Base-by-base conservation (phyloP, 2,113 vertebrate species). In the Macrotis lagotis region DNA sequence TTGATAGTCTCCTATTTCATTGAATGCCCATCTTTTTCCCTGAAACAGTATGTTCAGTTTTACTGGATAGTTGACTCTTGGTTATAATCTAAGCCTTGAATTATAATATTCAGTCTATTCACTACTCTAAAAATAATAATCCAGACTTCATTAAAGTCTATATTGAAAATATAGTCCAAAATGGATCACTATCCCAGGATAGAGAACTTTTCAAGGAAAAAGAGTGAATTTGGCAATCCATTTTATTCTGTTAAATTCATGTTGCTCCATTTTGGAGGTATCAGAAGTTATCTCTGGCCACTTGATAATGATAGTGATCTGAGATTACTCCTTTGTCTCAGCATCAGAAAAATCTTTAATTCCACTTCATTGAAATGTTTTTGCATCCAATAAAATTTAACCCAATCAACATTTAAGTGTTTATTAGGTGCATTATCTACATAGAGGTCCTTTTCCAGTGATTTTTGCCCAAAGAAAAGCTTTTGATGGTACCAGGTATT, bases 131-230 rank as follows among this genome's bases (percentile, higher is more conserved):
- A 44, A 83, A 44, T 83, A 44, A 22, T 83, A 22, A 83, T 44
- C n/a, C n/a, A 83, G 8, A 83, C n/a, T 83, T 44, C n/a, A 44
- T 2, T 83, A 44, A 83, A 74, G 55, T 66, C 10, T 3, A 66
- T 66, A 55, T 55, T 8, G 3, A 55, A 55, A 28, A 11, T n/a
- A 44, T 83, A 44, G 19, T 83, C 19, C 66, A 83, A 44, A 19
- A 44, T 83, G n/a, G 66, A 83, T 83, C 66, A 83, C 19, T 83
- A 44, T 2, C 66, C 66, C n/a, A 44, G 19, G 6, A 22, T 2
- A 83, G n/a, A 66, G 55, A 94, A n/a, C 47, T 96, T 97, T 96
- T 90, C 52, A 51, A 2, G 53, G 37, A 28, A 94, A 90, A 96
- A 90, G 14, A 95, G 22, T 44, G 25, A 8, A 11, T 31, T 83